Evolutionary conservation across 2,888 invertebrate genomes (phyloP), one percentile per base, ranked within the genome.

Genomic region (Drosophila longiperda): DNA sequence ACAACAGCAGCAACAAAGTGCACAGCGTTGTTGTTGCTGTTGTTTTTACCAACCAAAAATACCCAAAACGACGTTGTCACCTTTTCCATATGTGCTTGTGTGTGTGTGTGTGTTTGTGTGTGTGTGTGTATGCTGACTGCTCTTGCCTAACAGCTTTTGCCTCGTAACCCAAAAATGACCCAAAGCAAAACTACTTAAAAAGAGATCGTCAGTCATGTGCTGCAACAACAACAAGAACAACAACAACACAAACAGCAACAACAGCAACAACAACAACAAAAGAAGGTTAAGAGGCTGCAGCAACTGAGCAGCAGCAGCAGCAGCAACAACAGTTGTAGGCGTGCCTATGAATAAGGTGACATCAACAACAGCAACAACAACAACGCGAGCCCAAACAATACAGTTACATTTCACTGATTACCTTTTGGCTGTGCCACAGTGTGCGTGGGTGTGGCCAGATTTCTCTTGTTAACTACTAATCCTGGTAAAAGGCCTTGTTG

Each of bases 321-420:
- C 70, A 77, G 33, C 71, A 80, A 59, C 52, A 63, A 63, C 52
- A 57, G 64, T 50, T 65, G 76, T 55, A 60, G 80, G 72, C 72
- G 68, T 81, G 64, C 67, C 81, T 75, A 65, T 80, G 81, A 73
- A 73, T 87, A 72, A 40, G 80, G 73, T 80, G 78, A 75, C 73
- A 85, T 69, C 73, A 72, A 75, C 76, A 29, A 29, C 70, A 72
- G 57, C 70, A 74, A 29, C 33, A 72, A 45, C 59, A 62, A 58
- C 64, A 68, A 74, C 69, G 66, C 59, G 66, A 68, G 70, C 40
- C 80, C 83, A 86, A 80, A 87, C 90, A 86, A 90, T 88, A 87
- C 81, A 80, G 90, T 88, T 90, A 90, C 90, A 89, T 91, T 87
- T 87, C 80, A 78, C 80, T 89, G 89, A 89, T 89, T 89, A 90